These are phyloP conservation scores for Plecturocebus donacophilus DNA, from an alignment of 2,113 vertebrate genomes.

Conservation along the genomic window DNA sequence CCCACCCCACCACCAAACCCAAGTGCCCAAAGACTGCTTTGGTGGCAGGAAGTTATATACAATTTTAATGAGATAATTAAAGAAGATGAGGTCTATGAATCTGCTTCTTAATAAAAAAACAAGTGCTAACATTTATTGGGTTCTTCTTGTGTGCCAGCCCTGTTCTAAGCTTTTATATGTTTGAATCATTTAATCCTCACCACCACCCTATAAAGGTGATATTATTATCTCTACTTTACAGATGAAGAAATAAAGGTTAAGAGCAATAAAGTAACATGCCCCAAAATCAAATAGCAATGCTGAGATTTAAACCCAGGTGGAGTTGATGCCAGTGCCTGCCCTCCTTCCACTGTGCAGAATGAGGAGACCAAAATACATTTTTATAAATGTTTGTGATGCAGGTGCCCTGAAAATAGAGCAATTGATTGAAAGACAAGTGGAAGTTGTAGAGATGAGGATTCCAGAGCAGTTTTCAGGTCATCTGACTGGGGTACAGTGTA, in stretches of 20 bases:
- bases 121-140: neutral
- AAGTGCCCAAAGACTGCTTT: neutral
- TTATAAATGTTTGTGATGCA: neutral
- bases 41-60: conserved; percentile 7
- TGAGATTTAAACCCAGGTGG: neutral
- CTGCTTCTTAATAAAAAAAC: neutral
- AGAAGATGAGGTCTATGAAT: neutral
- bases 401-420: neutral
- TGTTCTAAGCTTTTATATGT: neutral
- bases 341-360: neutral
- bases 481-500: too few relatives aligned
- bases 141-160: neutral
- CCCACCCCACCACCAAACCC: neutral
- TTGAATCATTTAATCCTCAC: conserved; percentile 25
- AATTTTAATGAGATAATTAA: conserved; percentile 51
- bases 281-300: neutral
- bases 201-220: neutral
- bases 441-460: neutral
- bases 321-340: neutral
- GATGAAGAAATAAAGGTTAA: neutral
- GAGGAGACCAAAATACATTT: neutral
- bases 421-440: neutral
- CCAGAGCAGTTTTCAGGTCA: neutral
- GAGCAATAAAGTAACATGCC: neutral
- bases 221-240: neutral